Evolutionary conservation across 1,140 invertebrate species (phyloP).

Genomic region (Diorhabda sublineata): DNA sequence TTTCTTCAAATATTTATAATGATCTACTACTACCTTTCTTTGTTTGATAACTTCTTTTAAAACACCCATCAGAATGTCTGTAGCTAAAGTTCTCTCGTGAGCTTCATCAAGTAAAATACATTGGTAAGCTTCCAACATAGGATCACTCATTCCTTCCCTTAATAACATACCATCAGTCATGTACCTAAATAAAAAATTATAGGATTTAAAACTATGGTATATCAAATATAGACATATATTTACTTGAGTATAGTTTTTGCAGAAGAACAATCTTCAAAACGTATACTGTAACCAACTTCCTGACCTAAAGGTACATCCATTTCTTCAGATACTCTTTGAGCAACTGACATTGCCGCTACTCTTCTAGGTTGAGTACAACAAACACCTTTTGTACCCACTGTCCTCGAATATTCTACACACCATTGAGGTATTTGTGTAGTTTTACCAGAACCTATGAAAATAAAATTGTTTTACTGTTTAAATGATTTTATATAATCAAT

Average conservation of each 20-base stretch:
- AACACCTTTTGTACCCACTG: constrained; percentile 74
- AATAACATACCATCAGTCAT: constrained; percentile 99
- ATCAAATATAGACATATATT: constrained; percentile 16
- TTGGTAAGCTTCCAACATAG: constrained; percentile 94
- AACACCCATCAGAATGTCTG: constrained; percentile 98
- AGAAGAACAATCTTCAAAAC: constrained; percentile 99
- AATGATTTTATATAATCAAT: too few species aligned
- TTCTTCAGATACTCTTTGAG: constrained; percentile 96
- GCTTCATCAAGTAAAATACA: constrained; percentile 97
- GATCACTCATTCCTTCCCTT: constrained; percentile 98
- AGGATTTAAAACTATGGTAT: not conserved
- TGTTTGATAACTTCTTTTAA: constrained; percentile 97
- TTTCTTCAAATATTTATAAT: too few species aligned
- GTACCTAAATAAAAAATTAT: constrained; percentile 59
- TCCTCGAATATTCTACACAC: constrained; percentile 86
- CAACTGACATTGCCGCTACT: constrained; percentile 99
- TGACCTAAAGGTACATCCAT: constrained; percentile 95
- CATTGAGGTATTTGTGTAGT: constrained; percentile 93
- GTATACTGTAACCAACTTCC: constrained; percentile 98
- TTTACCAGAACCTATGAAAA: constrained; percentile 82
- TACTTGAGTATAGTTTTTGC: constrained; percentile 80
- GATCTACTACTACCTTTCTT: constrained; percentile 47
- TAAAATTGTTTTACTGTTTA: not conserved
- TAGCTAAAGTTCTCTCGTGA: constrained; percentile 97
- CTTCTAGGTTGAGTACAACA: constrained; percentile 96